Conservation (phyloP, 2,797 vertebrate genomes). For the Hemibagrus guttatus region DNA sequence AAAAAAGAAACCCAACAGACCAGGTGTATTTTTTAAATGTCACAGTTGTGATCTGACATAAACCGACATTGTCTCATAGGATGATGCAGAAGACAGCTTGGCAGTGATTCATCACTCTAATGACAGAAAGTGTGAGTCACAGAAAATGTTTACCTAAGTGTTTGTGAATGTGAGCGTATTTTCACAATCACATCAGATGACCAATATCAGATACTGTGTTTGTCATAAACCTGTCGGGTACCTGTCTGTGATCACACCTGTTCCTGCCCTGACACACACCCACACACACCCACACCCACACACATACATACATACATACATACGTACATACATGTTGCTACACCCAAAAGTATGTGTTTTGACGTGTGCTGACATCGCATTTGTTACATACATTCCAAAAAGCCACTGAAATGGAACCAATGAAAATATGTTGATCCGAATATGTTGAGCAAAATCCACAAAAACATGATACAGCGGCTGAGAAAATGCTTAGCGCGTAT, state of each 20-base stretch:
- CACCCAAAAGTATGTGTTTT: conserved; percentile 10
- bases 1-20: background rate
- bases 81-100: background rate
- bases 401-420: too few relatives aligned
- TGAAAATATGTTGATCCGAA: background rate
- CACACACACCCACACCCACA: background rate
- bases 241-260: conserved; percentile 22
- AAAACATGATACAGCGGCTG: background rate
- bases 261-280: background rate
- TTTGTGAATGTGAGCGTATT: background rate
- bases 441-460: background rate
- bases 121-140: conserved; percentile 8
- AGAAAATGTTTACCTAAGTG: background rate
- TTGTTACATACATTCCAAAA: background rate
- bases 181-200: background rate
- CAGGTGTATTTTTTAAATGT: background rate
- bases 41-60: background rate
- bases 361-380: background rate
- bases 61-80: background rate
- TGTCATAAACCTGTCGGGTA: conserved; percentile 29
- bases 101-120: background rate
- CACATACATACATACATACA: background rate
- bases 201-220: conserved; percentile 4
- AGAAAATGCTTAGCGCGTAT: background rate
- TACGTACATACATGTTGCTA: background rate